phyloP scores from a whole-genome alignment of 2,888 invertebrate species.

The Pollenia amentaria region DNA sequence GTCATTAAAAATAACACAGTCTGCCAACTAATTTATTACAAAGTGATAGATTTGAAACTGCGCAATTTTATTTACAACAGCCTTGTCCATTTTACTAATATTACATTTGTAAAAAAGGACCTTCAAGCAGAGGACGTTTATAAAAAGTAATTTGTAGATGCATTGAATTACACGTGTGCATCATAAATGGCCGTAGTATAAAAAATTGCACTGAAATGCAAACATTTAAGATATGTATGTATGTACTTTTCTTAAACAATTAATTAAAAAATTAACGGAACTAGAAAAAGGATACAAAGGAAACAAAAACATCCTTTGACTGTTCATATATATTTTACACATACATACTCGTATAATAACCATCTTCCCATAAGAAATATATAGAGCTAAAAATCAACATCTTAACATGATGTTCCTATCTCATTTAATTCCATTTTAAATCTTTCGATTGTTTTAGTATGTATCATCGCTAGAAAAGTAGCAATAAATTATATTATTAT shows the following conservation, averaged over 20 bases:
- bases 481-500: too few relatives aligned
- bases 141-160: constrained; percentile 24
- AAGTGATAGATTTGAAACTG: constrained; percentile 24
- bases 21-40: constrained; percentile 4
- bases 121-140: constrained; percentile 33
- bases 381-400: too few relatives aligned
- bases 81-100: constrained; percentile 17
- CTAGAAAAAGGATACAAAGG: too few relatives aligned
- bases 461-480: too few relatives aligned
- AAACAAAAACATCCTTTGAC: neutral
- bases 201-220: neutral
- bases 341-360: neutral
- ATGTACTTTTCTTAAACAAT: constrained; percentile 18
- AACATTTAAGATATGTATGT: neutral
- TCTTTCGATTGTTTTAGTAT: too few relatives aligned
- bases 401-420: too few relatives aligned
- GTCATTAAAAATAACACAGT: neutral
- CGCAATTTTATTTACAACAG: neutral
- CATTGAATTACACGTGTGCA: constrained; percentile 12
- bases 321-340: neutral
- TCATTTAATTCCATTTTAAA: too few relatives aligned
- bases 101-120: constrained; percentile 25
- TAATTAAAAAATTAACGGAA: neutral
- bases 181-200: neutral
- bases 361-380: too few relatives aligned